A percentile compares a stretch with the other conserved stretches of the same genome.
These are phyloP conservation scores for Drosophila incognita DNA, from an alignment of 2,888 invertebrate genomes.

Conservation along the genomic window DNA sequence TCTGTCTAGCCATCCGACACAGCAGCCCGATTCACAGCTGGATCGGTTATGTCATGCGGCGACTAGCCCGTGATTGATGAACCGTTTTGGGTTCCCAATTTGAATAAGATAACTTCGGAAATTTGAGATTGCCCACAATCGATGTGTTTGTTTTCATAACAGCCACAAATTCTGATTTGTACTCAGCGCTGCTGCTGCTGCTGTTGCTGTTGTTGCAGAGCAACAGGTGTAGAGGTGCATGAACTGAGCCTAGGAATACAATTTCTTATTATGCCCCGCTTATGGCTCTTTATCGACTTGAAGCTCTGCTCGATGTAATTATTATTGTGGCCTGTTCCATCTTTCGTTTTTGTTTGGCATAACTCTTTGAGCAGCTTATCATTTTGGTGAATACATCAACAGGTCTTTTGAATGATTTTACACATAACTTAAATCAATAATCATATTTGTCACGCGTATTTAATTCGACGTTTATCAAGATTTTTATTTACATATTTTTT, in stretches of 20 bases:
- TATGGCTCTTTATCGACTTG: neutral
- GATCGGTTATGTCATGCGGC: conserved; percentile 73
- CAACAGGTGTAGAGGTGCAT: conserved; percentile 21
- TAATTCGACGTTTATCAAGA: neutral
- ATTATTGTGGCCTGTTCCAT: neutral
- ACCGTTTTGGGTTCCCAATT: conserved; percentile 14
- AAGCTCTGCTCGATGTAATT: neutral
- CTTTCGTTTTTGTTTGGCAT: neutral
- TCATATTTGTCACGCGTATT: neutral
- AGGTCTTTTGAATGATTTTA: neutral
- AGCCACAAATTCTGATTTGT: conserved; percentile 27
- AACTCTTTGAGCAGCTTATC: neutral
- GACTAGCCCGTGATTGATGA: conserved; percentile 67
- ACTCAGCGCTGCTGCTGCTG: neutral
- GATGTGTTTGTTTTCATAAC: neutral
- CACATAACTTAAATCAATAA: conserved; percentile 3
- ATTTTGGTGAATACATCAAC: neutral
- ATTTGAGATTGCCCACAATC: conserved; percentile 10
- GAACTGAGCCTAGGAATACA: neutral
- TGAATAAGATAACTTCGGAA: conserved; percentile 19
- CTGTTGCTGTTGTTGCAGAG: neutral
- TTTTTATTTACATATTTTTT: conserved; percentile 3
- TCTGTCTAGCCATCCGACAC: conserved; percentile 17
- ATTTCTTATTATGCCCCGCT: neutral
- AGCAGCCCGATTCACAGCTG: conserved; percentile 65